phyloP scores from a whole-genome alignment of 2,113 vertebrate species.

The Numida meleagris region DNA sequence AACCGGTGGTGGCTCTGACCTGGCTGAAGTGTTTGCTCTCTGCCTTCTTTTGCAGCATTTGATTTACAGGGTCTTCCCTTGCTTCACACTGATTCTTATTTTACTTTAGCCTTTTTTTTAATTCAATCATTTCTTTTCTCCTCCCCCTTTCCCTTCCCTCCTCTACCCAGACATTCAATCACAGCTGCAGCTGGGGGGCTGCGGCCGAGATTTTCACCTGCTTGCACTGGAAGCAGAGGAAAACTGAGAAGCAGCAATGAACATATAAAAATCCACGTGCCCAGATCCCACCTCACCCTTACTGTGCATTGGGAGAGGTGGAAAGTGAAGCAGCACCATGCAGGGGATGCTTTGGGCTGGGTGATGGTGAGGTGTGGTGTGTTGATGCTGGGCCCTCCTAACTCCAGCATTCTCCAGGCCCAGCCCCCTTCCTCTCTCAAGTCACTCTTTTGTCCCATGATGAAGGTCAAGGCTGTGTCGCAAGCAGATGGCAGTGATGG shows the following conservation, averaged over 20 bases:
- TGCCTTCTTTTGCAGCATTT: slow-evolving; percentile 47
- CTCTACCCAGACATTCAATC: slow-evolving; percentile 26
- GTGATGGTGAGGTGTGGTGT: neutral
- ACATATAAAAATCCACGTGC: neutral
- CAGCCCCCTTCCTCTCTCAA: neutral
- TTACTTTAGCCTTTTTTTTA: neutral
- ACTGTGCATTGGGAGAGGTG: no score
- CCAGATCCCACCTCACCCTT: neutral
- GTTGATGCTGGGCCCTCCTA: neutral
- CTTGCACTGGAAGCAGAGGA: neutral
- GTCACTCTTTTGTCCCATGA: fast-evolving
- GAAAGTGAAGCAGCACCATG: neutral
- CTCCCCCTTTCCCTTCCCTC: neutral
- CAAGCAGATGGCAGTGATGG: neutral
- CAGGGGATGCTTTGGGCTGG: neutral
- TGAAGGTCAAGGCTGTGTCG: neutral
- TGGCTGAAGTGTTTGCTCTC: slow-evolving; percentile 52
- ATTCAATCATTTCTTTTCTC: slow-evolving; percentile 43
- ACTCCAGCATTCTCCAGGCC: neutral
- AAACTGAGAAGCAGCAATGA: neutral
- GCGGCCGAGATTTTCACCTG: neutral
- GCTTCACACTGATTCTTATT: slow-evolving; percentile 59
- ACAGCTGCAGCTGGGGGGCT: neutral
- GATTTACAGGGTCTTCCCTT: slow-evolving; percentile 58
- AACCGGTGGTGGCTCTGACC: slow-evolving; percentile 49